These are phyloP conservation scores for Marronus borbonicus DNA, from an alignment of 2,888 invertebrate genomes.

Conservation along the genomic window DNA sequence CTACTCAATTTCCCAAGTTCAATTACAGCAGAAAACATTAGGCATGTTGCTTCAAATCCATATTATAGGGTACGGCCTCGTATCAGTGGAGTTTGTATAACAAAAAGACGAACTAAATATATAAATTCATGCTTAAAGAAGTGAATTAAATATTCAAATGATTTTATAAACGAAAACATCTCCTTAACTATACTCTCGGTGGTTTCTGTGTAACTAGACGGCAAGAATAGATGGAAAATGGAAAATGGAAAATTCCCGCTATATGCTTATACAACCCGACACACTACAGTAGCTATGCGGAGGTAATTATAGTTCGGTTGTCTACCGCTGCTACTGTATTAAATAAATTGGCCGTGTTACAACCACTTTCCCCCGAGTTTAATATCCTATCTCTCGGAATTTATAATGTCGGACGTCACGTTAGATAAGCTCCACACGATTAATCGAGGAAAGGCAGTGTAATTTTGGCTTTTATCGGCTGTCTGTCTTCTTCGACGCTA, in stretches of 20 bases:
- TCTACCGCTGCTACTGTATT: conserved; percentile 7
- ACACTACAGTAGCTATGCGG: conserved; percentile 6
- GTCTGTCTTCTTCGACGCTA: no score
- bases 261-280: conserved; percentile 1
- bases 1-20: no score
- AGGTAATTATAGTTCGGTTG: conserved; percentile 27
- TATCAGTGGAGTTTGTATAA: no score
- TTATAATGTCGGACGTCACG: conserved; percentile 21
- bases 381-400: conserved; percentile 18
- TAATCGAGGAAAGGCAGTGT: conserved; percentile 4
- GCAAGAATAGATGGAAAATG: not conserved
- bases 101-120: no score
- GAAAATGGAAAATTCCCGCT: conserved; percentile 1
- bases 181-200: no score
- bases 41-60: no score
- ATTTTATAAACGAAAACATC: no score
- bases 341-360: conserved; percentile 29
- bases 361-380: conserved; percentile 25
- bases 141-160: no score
- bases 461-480: not conserved
- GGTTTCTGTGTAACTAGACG: no score
- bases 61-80: no score
- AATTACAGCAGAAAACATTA: no score
- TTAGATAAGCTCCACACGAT: conserved; percentile 8
- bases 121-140: no score